Evolutionary conservation across 2,113 vertebrate species (phyloP).

Genomic region (Macrotis lagotis): DNA sequence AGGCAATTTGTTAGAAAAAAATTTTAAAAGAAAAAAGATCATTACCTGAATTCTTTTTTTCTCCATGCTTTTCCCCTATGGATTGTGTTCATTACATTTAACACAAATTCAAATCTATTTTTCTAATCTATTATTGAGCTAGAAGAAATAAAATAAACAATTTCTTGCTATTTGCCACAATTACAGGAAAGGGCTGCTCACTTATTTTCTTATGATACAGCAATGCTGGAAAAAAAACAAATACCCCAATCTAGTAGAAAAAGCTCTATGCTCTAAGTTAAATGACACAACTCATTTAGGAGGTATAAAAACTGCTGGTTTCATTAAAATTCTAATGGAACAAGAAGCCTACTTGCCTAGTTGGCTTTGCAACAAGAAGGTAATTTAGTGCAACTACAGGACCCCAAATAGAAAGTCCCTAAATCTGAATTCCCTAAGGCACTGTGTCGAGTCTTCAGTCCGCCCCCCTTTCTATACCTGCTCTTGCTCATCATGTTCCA

Average conservation of each 20-base stretch:
- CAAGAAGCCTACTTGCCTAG: background rate
- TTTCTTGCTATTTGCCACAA: background rate
- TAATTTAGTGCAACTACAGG: background rate
- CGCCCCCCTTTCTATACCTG: background rate
- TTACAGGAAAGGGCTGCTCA: background rate
- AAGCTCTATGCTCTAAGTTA: background rate
- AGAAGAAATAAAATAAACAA: slow-evolving; percentile 31
- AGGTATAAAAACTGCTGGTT: background rate
- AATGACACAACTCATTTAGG: background rate
- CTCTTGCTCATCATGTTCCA: background rate
- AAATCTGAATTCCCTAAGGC: background rate
- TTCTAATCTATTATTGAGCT: slow-evolving; percentile 14
- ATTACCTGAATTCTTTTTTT: slow-evolving; percentile 27
- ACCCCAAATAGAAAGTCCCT: background rate
- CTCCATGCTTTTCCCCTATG: background rate
- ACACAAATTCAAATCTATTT: slow-evolving; percentile 35
- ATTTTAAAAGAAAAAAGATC: background rate
- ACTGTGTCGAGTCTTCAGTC: background rate
- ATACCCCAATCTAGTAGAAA: background rate
- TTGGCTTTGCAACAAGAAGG: background rate
- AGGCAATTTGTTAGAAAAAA: background rate
- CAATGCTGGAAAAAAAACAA: background rate
- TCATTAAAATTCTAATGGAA: background rate
- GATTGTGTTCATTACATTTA: slow-evolving; percentile 18
- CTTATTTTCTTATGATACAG: background rate